Conservation (phyloP, 2,797 vertebrate genomes). For the Coccyzus lansbergi region DNA sequence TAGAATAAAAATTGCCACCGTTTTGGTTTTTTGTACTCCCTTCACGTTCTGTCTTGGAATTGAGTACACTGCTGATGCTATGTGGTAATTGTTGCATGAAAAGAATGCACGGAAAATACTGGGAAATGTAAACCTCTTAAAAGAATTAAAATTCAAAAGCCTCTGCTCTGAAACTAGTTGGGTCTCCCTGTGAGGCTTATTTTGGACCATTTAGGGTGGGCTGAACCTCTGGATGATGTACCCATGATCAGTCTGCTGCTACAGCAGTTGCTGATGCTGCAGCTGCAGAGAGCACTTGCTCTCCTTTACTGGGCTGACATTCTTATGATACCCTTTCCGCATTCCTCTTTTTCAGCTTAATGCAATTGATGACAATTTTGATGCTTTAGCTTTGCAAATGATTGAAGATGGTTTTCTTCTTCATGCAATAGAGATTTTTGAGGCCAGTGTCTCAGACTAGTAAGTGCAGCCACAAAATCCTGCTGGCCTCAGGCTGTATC, state of each 20-base stretch:
- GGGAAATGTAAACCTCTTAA: slow-evolving; percentile 44
- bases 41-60: neutral
- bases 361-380: neutral
- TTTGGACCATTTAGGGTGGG: neutral
- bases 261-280: neutral
- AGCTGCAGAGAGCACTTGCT: neutral
- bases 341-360: neutral
- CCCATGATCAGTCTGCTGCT: neutral
- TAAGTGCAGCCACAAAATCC: neutral
- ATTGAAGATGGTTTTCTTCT: neutral
- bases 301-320: neutral
- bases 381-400: slow-evolving; percentile 43
- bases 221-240: neutral
- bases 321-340: neutral
- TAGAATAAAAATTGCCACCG: neutral
- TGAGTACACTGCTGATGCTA: fast-evolving
- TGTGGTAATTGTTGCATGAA: neutral
- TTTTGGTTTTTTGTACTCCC: neutral
- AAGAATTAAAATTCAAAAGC: neutral
- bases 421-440: neutral
- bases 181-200: neutral
- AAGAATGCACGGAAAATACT: neutral
- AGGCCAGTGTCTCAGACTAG: neutral
- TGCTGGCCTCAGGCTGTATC: neutral
- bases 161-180: neutral